These are phyloP conservation scores for Agraylea sexmaculata DNA, from an alignment of 1,140 invertebrate species.

Conservation along the genomic window DNA sequence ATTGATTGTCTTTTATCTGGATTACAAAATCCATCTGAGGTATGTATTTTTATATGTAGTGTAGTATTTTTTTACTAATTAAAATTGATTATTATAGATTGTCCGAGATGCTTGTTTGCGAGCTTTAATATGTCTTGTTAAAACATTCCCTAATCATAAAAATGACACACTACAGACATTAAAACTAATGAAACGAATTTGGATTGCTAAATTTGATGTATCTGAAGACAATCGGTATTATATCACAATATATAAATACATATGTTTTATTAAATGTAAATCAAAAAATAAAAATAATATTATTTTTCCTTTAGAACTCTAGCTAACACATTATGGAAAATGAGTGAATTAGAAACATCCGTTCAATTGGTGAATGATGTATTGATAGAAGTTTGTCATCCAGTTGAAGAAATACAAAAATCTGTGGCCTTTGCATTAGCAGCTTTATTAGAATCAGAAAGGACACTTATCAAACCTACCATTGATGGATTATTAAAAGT, in stretches of 20 bases:
- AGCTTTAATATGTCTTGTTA: conserved; percentile 52
- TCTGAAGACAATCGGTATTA: conserved; percentile 54
- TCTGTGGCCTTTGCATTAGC: conserved; percentile 67
- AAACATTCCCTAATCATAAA: conserved; percentile 51
- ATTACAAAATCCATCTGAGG: conserved; percentile 52
- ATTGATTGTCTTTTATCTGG: conserved; percentile 64
- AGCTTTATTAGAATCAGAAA: conserved; percentile 47
- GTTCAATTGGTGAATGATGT: conserved; percentile 49
- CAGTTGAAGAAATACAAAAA: conserved; percentile 64
- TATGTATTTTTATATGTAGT: conserved; percentile 10
- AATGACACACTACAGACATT: conserved; percentile 46
- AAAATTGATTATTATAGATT: conserved; percentile 30
- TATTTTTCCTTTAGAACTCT: conserved; percentile 36
- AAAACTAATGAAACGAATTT: conserved; percentile 55
- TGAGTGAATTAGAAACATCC: conserved; percentile 44
- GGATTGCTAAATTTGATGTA: conserved; percentile 67
- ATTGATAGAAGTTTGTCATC: conserved; percentile 65
- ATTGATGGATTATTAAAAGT: conserved; percentile 56
- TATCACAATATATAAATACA: too few relatives aligned
- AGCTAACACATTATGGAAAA: conserved; percentile 57
- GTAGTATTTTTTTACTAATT: not conserved
- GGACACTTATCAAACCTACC: conserved; percentile 41
- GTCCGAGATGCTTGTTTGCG: conserved; percentile 72
- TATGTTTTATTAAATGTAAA: conserved; percentile 3
- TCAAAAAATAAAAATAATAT: not conserved